phyloP scores from a whole-genome alignment of 2,797 vertebrate genomes.

The Spea hammondii region DNA sequence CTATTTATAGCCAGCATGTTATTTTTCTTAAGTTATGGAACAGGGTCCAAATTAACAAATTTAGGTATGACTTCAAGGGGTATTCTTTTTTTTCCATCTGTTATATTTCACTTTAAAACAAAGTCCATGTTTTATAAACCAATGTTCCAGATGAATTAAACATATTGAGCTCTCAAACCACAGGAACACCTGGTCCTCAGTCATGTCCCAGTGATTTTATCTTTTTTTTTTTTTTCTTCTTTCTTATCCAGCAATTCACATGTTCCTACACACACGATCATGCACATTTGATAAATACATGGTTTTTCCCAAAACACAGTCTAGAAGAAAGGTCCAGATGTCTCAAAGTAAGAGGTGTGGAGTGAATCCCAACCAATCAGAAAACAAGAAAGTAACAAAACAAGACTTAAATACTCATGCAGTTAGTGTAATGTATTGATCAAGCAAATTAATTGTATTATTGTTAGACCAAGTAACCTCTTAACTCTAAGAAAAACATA shows the following conservation, averaged over 20 bases:
- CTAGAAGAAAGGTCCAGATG: not conserved
- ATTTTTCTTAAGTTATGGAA: too few relatives aligned
- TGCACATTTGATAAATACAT: not conserved
- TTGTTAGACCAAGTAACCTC: too few relatives aligned
- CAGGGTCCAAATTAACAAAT: not conserved
- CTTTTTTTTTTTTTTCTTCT: too few relatives aligned
- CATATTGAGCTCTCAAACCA: not conserved
- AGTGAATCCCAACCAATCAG: too few relatives aligned
- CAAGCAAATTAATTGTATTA: too few relatives aligned
- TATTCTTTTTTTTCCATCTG: not conserved
- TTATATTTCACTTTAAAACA: not conserved
- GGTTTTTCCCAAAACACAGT: not conserved
- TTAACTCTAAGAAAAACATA: too few relatives aligned
- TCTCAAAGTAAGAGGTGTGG: not conserved
- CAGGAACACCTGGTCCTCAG: conserved; percentile 3
- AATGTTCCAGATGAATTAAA: not conserved
- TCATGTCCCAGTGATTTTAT: not conserved
- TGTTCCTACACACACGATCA: not conserved
- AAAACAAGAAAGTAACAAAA: too few relatives aligned
- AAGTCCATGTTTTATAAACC: not conserved
- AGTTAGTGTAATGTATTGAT: too few relatives aligned
- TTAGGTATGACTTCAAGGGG: not conserved
- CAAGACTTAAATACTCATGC: too few relatives aligned
- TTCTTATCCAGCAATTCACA: not conserved
- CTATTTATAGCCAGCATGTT: too few relatives aligned